Evolutionary conservation across 2,888 invertebrate genomes (phyloP), one percentile per base, ranked within the genome.

Genomic region (Diabrotica balteata): DNA sequence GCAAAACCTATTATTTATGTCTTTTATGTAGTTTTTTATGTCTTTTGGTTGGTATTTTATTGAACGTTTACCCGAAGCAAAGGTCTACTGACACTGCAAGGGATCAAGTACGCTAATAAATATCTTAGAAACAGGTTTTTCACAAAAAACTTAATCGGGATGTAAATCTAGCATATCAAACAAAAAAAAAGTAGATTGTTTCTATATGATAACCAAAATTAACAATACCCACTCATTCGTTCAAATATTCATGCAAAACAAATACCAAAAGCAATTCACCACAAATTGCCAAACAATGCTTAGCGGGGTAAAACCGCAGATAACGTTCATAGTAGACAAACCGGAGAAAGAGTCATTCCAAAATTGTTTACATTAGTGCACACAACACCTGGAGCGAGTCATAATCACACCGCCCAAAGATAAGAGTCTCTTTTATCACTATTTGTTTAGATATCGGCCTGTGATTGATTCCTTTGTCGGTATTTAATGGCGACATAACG

Each of bases 401-500:
- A 70, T 74, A 78, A 77, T 77, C 75, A 69, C 66, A 72, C 80
- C 77, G 79, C 79, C 62, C 63, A 50, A 51, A 61, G 80, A 79
- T 80, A 80, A 79, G n/a, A 72, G 63, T 68, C 66, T 73, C 66
- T 71, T 70, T 78, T 79, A 80, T 80, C 80, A 66, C 45, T 77
- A 73, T 78, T 78, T 78, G 75, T 78, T 75, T 75, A 75, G 76
- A 78, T 79, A 80, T 80, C 81, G 76, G 74, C 72, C 75, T 68
- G 79, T 79, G 81, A 82, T 83, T 82, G 80, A 76, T 75, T 77
- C 72, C 75, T 82, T 83, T 83, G 82, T 82, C 83, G 83, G 82
- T 78, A 73, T 76, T 75, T 79, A 78, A 81, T 80, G 79, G 80
- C 79, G 79, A 80, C 79, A 64, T 42, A 52, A 57, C 72, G 76